Evolutionary conservation across 2,113 vertebrate species (phyloP).

Genomic region (Danio rerio): DNA sequence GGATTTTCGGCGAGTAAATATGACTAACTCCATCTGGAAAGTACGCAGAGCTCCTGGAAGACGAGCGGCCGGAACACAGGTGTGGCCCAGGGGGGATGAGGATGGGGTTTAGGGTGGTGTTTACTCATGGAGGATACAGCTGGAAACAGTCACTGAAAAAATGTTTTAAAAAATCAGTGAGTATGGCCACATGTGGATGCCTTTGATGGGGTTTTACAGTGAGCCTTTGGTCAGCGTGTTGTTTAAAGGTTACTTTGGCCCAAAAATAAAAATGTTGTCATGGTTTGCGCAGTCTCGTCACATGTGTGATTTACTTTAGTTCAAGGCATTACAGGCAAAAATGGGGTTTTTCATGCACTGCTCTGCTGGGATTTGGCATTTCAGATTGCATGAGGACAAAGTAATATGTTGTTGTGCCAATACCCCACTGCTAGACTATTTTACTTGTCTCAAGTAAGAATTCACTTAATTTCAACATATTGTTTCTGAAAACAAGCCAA

Average conservation of each 20-base stretch:
- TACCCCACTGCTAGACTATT: no score
- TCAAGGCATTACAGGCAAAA: neutral
- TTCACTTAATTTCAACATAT: no score
- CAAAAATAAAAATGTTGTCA: conserved; percentile 1
- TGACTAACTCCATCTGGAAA: conserved; percentile 59
- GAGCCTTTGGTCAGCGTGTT: conserved; percentile 18
- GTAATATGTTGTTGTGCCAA: no score
- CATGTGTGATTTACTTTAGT: neutral
- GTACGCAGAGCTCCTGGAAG: conserved; percentile 37
- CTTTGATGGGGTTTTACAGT: conserved; percentile 26
- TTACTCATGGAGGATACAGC: conserved; percentile 10
- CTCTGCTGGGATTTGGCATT: neutral
- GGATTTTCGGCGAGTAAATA: conserved; percentile 50
- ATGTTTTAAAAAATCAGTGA: neutral
- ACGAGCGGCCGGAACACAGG: conserved; percentile 36
- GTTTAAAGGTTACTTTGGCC: neutral
- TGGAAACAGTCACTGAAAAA: neutral
- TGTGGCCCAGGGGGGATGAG: conserved; percentile 36
- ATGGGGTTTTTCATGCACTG: neutral
- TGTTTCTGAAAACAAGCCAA: no score
- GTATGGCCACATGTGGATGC: neutral
- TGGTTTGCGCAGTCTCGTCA: neutral
- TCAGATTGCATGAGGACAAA: no score
- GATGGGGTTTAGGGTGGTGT: conserved; percentile 6
- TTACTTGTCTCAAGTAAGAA: no score